These are phyloP conservation scores for Ammodytes dubius DNA, from an alignment of 2,113 vertebrate genomes.

Conservation along the genomic window DNA sequence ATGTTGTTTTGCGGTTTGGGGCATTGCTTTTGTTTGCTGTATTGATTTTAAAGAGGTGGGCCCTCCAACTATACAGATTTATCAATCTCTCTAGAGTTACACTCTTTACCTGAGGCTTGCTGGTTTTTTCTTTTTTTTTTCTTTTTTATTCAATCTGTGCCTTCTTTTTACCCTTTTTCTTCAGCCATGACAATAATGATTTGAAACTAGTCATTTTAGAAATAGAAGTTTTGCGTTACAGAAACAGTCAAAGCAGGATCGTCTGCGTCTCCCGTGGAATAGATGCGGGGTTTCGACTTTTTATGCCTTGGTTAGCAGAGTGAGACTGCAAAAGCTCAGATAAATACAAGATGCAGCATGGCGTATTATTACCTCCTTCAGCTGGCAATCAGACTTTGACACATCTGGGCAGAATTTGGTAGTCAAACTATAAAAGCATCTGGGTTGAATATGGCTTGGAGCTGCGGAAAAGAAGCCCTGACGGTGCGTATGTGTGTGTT, in stretches of 20 bases:
- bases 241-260: conserved; percentile 32
- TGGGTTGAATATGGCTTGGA: conserved; percentile 22
- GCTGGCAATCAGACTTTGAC: conserved; percentile 48
- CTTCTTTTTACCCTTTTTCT: not conserved
- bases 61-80: not conserved
- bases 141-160: not conserved
- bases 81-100: not conserved
- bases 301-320: conserved; percentile 33
- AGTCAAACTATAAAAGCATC: conserved; percentile 26
- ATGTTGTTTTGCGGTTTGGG: conserved; percentile 1
- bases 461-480: conserved; percentile 10
- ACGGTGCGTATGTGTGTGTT: conserved; percentile 20
- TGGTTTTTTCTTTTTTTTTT: conserved; percentile 3
- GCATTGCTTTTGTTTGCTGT: conserved; percentile 5
- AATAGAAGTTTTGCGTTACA: conserved; percentile 30
- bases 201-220: conserved; percentile 40
- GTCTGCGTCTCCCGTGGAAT: conserved; percentile 10
- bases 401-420: conserved; percentile 43
- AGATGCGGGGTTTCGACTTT: not conserved
- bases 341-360: conserved; percentile 20
- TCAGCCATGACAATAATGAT: conserved; percentile 15
- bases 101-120: not conserved
- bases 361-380: conserved; percentile 56
- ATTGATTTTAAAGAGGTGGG: conserved; percentile 25
- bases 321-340: conserved; percentile 26